Percentiles rank a stretch among this genome's conserved stretches.
These are phyloP conservation scores for Pollimyrus isidori DNA, from an alignment of 2,113 vertebrate genomes.

Conservation along the genomic window DNA sequence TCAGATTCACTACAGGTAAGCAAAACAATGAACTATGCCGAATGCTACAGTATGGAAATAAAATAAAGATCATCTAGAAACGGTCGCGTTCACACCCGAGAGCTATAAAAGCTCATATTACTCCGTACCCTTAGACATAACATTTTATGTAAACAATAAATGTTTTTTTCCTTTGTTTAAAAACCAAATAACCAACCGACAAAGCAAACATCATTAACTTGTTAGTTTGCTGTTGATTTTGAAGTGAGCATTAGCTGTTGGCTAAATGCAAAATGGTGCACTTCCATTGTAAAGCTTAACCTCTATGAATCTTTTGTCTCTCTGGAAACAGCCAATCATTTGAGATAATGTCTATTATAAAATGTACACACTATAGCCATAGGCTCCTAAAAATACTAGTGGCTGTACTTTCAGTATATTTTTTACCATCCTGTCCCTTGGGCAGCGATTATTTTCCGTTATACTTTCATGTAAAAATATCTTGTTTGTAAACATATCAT, in stretches of 20 bases:
- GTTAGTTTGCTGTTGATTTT: conserved; percentile 18
- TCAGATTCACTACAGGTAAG: conserved; percentile 39
- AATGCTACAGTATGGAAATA: conserved; percentile 40
- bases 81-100: conserved; percentile 50
- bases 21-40: conserved; percentile 56
- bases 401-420: conserved; percentile 18
- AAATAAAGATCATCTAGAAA: conserved; percentile 27
- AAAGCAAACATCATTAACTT: conserved; percentile 23
- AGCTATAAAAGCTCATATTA: conserved; percentile 30
- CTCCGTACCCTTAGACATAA: conserved; percentile 62
- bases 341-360: background rate
- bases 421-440: conserved; percentile 21
- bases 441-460: background rate
- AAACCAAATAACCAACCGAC: conserved; percentile 18
- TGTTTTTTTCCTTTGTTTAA: conserved; percentile 29
- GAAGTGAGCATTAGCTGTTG: background rate
- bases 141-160: conserved; percentile 67
- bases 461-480: background rate
- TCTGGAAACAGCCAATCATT: background rate
- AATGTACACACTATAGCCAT: background rate
- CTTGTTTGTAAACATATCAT: conserved; percentile 30
- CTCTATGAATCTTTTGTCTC: background rate
- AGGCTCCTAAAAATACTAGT: background rate
- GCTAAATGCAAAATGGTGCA: background rate
- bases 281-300: background rate